Base-by-base conservation (phyloP, 2,888 invertebrate genomes). In the Neoaliturus tenellus region DNA sequence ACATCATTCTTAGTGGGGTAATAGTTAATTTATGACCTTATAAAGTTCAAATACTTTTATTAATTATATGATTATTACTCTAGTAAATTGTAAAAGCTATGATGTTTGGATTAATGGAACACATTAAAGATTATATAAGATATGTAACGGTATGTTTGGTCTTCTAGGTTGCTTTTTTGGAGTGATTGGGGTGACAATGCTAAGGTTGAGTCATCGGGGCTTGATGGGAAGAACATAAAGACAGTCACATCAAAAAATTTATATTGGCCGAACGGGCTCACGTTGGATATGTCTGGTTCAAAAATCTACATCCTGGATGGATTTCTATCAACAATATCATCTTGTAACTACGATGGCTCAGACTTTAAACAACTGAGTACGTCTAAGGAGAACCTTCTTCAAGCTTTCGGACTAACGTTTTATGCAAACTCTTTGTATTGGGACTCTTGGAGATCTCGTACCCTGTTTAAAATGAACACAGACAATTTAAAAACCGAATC, bases 301-400 rank as follows among this genome's bases (percentile, higher is more conserved):
- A 75, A 44, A 31, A 14, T 75, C 1, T 75, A 75, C 23, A 75
- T 75, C 48, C 17, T 75, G 17, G 75, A 75, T 44, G 75, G 75
- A 25, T 28, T 44, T 23, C 0, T 48, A n/a, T 41, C 75, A 20
- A 48, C 41, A 25, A 28, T 75, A 1, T 44, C 48, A 28, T 75
- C 75, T 1, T 75, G 75, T 39, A 75, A 75, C 44, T 75, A 75
- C 25, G 75, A 75, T 23, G 75, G 75, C 2, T 44, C 75, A 4
- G 8, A 75, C n/a, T 10, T 28, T 3, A 28, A 41, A 44, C 48
- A 28, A 4, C 17, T 75, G 6, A 23, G 2, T 31, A 75, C 28
- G 17, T 75, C 75, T 10, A 0, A 4, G 2, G 31, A 17, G 23
- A 39, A 44, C 8, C 4, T 75, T 35, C 23, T 35, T 3, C 75